Percentiles rank a stretch among this genome's conserved stretches.
Evolutionary conservation across 92 coral and sea anemone genomes (phyloP).

Genomic region (Palythoa heliodiscus): DNA sequence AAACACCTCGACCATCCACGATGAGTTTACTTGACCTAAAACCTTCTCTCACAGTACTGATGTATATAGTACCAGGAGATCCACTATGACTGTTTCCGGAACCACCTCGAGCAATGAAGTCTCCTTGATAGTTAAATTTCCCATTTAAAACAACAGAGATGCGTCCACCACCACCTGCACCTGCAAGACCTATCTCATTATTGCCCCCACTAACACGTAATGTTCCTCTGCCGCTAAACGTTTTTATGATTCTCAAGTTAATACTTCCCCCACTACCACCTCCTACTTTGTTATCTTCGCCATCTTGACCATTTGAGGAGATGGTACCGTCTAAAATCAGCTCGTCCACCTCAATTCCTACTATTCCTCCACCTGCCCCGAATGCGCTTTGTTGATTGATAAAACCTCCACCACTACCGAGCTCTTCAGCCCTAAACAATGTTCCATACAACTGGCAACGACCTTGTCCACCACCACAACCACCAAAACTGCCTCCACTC

Average conservation of each 20-base stretch:
- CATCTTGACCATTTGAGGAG: slow-evolving; percentile 60
- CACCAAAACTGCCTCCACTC: slow-evolving; percentile 73
- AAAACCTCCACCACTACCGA: slow-evolving; percentile 72
- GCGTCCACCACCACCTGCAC: slow-evolving; percentile 67
- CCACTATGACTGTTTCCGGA: slow-evolving; percentile 47
- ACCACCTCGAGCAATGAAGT: slow-evolving; percentile 55
- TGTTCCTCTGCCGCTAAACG: slow-evolving; percentile 57
- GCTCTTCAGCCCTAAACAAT: slow-evolving; percentile 46
- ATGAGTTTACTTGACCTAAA: slow-evolving; percentile 45
- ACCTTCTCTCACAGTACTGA: slow-evolving; percentile 51
- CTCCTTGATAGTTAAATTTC: slow-evolving; percentile 46
- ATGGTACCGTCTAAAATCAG: slow-evolving; percentile 53
- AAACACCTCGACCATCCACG: slow-evolving; percentile 50
- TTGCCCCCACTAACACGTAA: slow-evolving; percentile 55
- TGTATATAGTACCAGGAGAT: slow-evolving; percentile 69
- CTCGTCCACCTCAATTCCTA: slow-evolving; percentile 41
- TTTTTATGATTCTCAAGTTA: slow-evolving; percentile 24
- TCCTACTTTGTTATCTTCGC: slow-evolving; percentile 40
- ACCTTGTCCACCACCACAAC: slow-evolving; percentile 62
- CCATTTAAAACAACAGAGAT: slow-evolving; percentile 44
- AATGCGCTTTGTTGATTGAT: slow-evolving; percentile 20
- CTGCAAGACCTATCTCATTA: slow-evolving; percentile 24
- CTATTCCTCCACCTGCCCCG: slow-evolving; percentile 68
- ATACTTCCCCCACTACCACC: slow-evolving; percentile 77
- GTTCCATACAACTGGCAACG: slow-evolving; percentile 63